phyloP scores from a whole-genome alignment of 2,113 vertebrate species.

The Microcebus murinus region DNA sequence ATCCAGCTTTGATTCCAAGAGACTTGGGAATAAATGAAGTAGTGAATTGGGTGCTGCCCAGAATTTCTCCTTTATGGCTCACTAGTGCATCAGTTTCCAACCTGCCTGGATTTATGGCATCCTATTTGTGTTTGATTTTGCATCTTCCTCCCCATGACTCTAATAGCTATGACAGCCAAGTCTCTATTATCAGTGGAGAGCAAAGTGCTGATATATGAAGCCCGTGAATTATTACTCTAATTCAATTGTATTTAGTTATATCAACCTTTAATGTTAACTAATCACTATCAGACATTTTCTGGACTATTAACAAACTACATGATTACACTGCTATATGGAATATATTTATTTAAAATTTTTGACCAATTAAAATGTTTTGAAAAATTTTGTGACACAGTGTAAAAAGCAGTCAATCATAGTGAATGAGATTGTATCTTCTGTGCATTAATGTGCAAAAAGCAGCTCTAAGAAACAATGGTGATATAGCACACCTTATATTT shows the following conservation, averaged over 20 bases:
- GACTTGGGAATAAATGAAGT: neutral
- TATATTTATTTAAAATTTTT: constrained; percentile 32
- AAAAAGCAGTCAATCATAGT: neutral
- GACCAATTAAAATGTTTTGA: constrained; percentile 39
- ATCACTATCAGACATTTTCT: constrained; percentile 36
- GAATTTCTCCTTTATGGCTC: neutral
- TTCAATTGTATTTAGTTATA: neutral
- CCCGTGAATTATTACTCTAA: neutral
- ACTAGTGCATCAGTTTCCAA: neutral
- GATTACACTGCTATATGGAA: neutral
- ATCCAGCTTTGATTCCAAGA: neutral
- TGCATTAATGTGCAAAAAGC: constrained; percentile 40
- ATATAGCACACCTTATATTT: no score
- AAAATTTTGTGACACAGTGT: neutral
- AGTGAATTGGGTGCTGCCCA: neutral
- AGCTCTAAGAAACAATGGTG: no score
- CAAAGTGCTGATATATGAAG: neutral
- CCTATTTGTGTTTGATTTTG: neutral
- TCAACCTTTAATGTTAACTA: constrained; percentile 41
- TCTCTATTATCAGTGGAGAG: neutral
- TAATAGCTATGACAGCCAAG: neutral
- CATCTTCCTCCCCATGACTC: neutral
- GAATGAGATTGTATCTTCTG: neutral
- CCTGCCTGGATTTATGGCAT: neutral
- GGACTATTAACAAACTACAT: neutral